These are phyloP conservation scores for Nicator chloris DNA, from an alignment of 2,113 vertebrate species.

Conservation along the genomic window DNA sequence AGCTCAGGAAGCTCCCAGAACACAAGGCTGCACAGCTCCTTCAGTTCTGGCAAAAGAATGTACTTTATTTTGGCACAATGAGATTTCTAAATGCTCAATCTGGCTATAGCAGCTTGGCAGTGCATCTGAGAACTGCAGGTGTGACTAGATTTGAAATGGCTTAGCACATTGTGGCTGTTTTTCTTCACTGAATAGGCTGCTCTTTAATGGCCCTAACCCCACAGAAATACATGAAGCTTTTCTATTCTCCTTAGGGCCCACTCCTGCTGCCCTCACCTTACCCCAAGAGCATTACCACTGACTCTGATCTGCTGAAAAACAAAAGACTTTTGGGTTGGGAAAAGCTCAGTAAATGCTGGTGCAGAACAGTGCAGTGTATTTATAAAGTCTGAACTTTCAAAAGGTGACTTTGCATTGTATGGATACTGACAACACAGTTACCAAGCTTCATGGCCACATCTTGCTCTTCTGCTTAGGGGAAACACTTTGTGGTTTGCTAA, in stretches of 20 bases:
- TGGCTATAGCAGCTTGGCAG: neutral
- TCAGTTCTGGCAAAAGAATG: neutral
- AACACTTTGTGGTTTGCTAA: neutral
- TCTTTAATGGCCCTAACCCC: neutral
- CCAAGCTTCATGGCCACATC: neutral
- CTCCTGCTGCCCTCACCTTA: neutral
- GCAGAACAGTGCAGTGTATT: neutral
- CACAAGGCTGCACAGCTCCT: neutral
- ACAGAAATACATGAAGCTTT: neutral
- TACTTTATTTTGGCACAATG: neutral
- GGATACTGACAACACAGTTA: neutral
- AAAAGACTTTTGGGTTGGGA: neutral
- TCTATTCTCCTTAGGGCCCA: neutral
- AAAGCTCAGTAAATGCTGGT: neutral
- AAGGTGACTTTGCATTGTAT: neutral
- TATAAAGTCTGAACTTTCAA: neutral
- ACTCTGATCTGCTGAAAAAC: neutral
- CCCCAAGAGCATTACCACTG: neutral
- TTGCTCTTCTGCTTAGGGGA: neutral
- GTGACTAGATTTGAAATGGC: neutral
- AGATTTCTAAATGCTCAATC: neutral
- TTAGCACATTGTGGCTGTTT: neutral
- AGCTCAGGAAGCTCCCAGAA: neutral
- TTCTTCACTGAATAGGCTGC: neutral
- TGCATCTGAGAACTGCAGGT: neutral